These are phyloP conservation scores for Probosciger aterrimus DNA, from an alignment of 2,113 vertebrate genomes.

Conservation along the genomic window DNA sequence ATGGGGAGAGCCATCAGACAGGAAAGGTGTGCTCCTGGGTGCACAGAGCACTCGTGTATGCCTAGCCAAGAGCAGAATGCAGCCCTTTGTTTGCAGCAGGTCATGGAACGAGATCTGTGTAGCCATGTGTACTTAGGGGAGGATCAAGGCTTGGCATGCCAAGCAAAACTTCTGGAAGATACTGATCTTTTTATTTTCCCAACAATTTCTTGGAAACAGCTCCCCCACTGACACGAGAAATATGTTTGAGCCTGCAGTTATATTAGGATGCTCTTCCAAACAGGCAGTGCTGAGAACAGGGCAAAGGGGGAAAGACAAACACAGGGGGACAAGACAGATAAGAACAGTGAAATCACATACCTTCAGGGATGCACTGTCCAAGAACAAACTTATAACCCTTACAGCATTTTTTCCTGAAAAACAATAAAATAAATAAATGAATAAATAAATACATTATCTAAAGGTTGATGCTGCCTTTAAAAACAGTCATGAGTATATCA, in stretches of 20 bases:
- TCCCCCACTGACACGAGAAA: neutral
- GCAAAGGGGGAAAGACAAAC: neutral
- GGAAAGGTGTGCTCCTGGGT: neutral
- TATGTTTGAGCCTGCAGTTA: neutral
- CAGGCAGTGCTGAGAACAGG: neutral
- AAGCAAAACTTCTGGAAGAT: neutral
- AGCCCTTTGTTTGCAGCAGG: neutral
- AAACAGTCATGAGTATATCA: neutral
- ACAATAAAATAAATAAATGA: constrained; percentile 58
- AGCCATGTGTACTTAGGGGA: neutral
- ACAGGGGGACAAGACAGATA: neutral
- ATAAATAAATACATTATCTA: constrained; percentile 3
- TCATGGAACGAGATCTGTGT: neutral
- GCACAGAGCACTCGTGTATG: neutral
- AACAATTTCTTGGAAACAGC: neutral
- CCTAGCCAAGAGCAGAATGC: neutral
- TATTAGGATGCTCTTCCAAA: neutral
- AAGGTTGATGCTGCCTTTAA: neutral
- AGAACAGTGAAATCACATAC: constrained; percentile 74
- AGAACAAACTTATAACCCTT: constrained; percentile 96
- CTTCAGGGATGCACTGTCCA: constrained; percentile 98
- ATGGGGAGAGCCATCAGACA: neutral
- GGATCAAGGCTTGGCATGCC: neutral
- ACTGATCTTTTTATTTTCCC: neutral
- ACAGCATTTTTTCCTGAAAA: constrained; percentile 96